Evolutionary conservation across 2,797 vertebrate species (phyloP).

Genomic region (Manis pentadactyla): DNA sequence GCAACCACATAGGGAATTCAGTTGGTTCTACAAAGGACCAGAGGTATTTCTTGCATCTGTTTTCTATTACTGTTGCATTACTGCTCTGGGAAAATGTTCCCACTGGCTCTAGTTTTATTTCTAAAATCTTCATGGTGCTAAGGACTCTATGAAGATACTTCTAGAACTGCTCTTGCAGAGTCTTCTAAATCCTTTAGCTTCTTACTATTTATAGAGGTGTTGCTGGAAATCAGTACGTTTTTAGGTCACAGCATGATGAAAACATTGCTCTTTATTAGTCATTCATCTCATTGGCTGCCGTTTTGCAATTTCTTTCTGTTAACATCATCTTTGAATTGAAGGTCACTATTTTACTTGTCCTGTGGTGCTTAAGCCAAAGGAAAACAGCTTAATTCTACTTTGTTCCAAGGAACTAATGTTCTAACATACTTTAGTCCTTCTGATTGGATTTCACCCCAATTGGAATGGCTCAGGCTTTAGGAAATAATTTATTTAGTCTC

Average conservation of each 20-base stretch:
- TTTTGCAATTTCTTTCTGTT: background rate
- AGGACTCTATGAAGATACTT: background rate
- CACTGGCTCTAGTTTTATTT: background rate
- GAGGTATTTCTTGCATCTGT: background rate
- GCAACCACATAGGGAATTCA: background rate
- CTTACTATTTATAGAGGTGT: background rate
- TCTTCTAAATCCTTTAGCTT: background rate
- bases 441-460: constrained; percentile 57
- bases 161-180: background rate
- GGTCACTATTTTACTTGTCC: constrained; percentile 28
- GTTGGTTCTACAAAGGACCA: background rate
- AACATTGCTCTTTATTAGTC: background rate
- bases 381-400: constrained; percentile 36
- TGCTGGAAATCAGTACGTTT: background rate
- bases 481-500: constrained; percentile 62
- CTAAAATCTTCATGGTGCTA: background rate
- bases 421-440: constrained; percentile 20
- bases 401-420: constrained; percentile 45
- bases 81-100: background rate
- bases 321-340: background rate
- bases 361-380: constrained; percentile 2
- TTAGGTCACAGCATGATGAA: background rate
- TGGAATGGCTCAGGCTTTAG: constrained; percentile 9
- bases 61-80: background rate
- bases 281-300: background rate